These are phyloP conservation scores for Chroicocephalus ridibundus DNA, from an alignment of 2,113 vertebrate genomes.

Conservation along the genomic window DNA sequence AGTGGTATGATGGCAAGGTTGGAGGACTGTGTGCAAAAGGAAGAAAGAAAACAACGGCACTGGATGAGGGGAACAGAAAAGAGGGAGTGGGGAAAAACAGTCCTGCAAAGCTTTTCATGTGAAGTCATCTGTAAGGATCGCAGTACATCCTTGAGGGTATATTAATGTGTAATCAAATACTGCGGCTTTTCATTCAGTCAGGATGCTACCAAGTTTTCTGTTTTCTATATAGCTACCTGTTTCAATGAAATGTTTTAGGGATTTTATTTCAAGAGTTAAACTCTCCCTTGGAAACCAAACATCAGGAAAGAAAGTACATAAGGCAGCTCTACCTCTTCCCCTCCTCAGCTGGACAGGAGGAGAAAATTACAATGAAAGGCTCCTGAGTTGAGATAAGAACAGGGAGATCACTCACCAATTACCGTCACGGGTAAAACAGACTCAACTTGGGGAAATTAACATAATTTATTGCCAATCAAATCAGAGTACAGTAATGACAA, in stretches of 20 bases:
- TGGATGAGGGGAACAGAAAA: background rate
- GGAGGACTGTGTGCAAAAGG: background rate
- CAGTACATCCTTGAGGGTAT: background rate
- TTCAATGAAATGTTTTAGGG: background rate
- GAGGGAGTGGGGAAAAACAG: accelerated
- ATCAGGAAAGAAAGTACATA: background rate
- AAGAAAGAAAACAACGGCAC: background rate
- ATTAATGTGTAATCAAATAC: background rate
- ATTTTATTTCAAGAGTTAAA: background rate
- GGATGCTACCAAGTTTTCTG: background rate
- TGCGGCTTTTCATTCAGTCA: background rate
- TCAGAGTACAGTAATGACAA: background rate
- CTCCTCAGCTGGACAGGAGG: background rate
- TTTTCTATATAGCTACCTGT: background rate
- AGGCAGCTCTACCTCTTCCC: background rate
- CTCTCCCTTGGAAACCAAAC: background rate
- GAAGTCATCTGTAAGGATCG: background rate
- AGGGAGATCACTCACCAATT: background rate
- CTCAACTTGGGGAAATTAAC: background rate
- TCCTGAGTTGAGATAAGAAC: background rate
- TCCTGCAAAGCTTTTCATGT: background rate
- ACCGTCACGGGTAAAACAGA: background rate
- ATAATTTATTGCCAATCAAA: background rate
- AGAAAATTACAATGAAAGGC: background rate
- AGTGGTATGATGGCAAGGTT: background rate